Conservation (phyloP, 2,888 invertebrate species). For the Nasonovia ribisnigri region DNA sequence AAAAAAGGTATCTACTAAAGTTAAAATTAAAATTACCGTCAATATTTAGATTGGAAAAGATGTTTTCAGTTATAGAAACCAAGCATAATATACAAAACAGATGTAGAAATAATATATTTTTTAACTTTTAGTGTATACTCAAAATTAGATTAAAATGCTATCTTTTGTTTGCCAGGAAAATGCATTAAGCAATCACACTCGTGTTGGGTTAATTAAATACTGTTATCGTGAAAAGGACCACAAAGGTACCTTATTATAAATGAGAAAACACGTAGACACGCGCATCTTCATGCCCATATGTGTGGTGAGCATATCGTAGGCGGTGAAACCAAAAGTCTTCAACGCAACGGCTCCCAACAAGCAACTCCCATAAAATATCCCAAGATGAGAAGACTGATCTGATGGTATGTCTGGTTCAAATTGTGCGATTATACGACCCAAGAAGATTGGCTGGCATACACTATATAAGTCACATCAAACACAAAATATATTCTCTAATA, state of each 20-base stretch:
- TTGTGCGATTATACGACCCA: conserved; percentile 73
- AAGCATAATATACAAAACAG: background rate
- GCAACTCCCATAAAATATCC: conserved; percentile 51
- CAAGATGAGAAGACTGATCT: conserved; percentile 48
- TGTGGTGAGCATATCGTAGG: conserved; percentile 70
- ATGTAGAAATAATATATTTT: background rate
- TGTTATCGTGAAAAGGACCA: conserved; percentile 25
- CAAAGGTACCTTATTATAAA: conserved; percentile 79
- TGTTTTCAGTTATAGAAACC: background rate
- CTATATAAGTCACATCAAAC: conserved; percentile 68
- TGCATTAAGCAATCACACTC: conserved; percentile 51
- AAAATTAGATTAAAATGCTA: conserved; percentile 41
- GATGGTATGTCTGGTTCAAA: conserved; percentile 69
- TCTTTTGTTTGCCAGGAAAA: conserved; percentile 48
- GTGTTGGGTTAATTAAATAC: conserved; percentile 43
- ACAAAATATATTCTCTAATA: conserved; percentile 56
- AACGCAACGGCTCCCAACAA: conserved; percentile 42
- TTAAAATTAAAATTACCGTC: background rate
- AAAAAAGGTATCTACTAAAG: background rate
- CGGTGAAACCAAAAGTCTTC: conserved; percentile 63
- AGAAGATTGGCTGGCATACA: conserved; percentile 73
- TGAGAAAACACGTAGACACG: conserved; percentile 85
- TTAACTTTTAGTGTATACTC: background rate
- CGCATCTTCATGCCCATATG: conserved; percentile 82
- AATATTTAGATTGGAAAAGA: background rate